phyloP scores from a whole-genome alignment of 2,888 invertebrate genomes.

The Cosmia trapezina region DNA sequence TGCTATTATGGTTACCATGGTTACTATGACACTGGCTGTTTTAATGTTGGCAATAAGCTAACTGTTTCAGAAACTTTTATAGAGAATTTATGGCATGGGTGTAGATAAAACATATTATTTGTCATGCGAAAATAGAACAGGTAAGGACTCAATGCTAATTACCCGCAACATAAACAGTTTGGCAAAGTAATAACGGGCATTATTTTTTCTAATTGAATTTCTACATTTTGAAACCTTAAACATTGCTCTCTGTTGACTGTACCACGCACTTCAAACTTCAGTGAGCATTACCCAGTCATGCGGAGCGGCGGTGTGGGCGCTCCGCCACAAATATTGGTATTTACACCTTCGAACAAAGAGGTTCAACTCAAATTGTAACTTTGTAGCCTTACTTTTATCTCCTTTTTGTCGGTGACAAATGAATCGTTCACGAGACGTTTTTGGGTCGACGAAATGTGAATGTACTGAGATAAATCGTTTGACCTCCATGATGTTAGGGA shows the following conservation, averaged over 20 bases:
- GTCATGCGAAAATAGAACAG: too few species aligned
- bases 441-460: constrained; percentile 30
- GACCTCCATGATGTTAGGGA: background rate
- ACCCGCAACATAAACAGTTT: background rate
- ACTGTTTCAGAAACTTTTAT: too few species aligned
- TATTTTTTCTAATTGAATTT: background rate
- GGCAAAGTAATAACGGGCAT: background rate
- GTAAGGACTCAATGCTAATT: too few species aligned
- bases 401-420: constrained; percentile 41
- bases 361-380: constrained; percentile 37
- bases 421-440: constrained; percentile 28
- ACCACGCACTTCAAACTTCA: constrained; percentile 35
- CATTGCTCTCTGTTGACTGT: constrained; percentile 1
- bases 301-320: constrained; percentile 10
- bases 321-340: constrained; percentile 46
- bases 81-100: too few species aligned
- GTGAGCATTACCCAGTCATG: constrained; percentile 33
- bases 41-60: too few species aligned
- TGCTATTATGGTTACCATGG: too few species aligned
- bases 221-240: background rate
- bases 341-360: constrained; percentile 21
- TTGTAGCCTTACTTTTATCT: constrained; percentile 31
- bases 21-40: too few species aligned
- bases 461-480: constrained; percentile 24
- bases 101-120: too few species aligned